Evolutionary conservation across 2,888 invertebrate species (phyloP), one percentile per base, ranked within the genome.

Genomic region (Scaptomyza flava): DNA sequence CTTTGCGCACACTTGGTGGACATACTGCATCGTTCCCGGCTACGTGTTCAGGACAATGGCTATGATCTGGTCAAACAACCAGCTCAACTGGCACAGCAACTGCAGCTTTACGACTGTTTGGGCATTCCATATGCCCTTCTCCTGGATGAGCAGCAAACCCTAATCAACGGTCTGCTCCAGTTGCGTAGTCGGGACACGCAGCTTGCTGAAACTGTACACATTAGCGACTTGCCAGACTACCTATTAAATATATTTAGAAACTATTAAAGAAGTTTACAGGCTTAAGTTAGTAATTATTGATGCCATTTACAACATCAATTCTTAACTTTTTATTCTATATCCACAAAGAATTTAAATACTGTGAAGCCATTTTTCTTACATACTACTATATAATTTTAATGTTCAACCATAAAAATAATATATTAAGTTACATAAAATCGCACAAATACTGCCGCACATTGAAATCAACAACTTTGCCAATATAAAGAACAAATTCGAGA

Each of bases 401-500:
- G 9, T 12, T 42, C 3, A 36, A 36, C 2, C n/a, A 9, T 14
- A 14, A 17, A 9, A 38, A 9, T 14, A 9, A 23, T 0, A 1
- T 27, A 27, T 27, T 27, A 27, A 6, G 27, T 54, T 75, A 93
- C 90, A 93, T 93, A 81, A 95, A 95, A 92, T 96, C 96, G 87
- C 94, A 95, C 68, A 96, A 93, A 92, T 96, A 96, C 87, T 96
- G 96, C 61, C 94, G 93, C 53, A 96, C 93, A 91, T 95, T 95
- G 86, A 96, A 96, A 6, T 95, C 95, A 23, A 96, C 95, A 52
- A 95, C 95, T 87, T 95, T 96, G 1, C 97, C 94, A 43, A 98
- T 94, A 5, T 95, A 94, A 17, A 94, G 93, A 56, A 97, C 95
- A 86, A 97, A 96, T 81, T 97, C 96, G 42, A 96, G 94, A 14